Conservation (phyloP, 2,797 vertebrate species). For the Cyclopterus lumpus region DNA sequence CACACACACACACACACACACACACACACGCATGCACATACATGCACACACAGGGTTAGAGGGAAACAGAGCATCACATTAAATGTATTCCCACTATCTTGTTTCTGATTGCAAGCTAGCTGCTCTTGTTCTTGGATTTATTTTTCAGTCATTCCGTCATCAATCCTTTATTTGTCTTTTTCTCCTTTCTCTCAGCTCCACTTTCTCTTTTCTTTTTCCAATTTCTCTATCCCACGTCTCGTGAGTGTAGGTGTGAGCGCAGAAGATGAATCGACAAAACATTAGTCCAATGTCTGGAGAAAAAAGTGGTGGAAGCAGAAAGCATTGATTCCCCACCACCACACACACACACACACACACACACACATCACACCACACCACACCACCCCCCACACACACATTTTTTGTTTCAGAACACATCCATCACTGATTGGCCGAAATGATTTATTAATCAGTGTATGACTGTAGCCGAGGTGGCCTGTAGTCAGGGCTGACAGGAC, state of each 20-base stretch:
- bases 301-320: constrained; percentile 25
- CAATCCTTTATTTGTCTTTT: constrained; percentile 11
- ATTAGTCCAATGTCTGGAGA: constrained; percentile 49
- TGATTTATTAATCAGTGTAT: constrained; percentile 52
- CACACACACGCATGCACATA: constrained; percentile 11
- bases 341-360: neutral
- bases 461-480: constrained; percentile 21
- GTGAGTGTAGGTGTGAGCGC: constrained; percentile 18
- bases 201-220: constrained; percentile 4
- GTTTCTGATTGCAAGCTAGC: constrained; percentile 52
- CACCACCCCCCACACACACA: neutral
- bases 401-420: constrained; percentile 26
- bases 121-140: constrained; percentile 17
- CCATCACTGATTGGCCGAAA: constrained; percentile 59
- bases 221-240: constrained; percentile 18
- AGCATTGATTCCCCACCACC: constrained; percentile 51
- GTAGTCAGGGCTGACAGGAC: constrained; percentile 23
- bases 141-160: constrained; percentile 32
- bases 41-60: constrained; percentile 28
- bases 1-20: neutral
- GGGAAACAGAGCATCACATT: constrained; percentile 52
- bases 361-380: neutral
- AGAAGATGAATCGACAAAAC: constrained; percentile 50
- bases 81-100: constrained; percentile 63
- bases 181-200: constrained; percentile 6